These are phyloP conservation scores for Drosophila arizonae DNA, from an alignment of 1,140 invertebrate genomes.

Conservation along the genomic window DNA sequence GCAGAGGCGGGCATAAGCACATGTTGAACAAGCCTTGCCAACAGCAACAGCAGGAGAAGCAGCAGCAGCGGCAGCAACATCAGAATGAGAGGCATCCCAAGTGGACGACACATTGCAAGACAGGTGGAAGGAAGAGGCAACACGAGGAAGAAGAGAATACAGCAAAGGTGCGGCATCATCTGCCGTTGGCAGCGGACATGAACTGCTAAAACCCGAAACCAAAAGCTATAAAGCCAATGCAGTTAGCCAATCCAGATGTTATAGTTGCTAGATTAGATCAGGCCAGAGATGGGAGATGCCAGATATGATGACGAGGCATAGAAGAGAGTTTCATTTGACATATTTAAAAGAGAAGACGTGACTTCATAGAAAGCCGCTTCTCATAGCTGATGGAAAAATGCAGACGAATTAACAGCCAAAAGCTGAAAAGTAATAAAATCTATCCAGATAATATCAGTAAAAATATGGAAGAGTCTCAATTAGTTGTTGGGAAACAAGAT, in stretches of 20 bases:
- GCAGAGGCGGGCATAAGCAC: conserved; percentile 47
- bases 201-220: conserved; percentile 5
- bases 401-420: too few relatives aligned
- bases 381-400: too few relatives aligned
- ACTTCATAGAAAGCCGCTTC: too few relatives aligned
- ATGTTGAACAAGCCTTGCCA: conserved; percentile 44
- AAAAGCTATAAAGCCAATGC: conserved; percentile 4
- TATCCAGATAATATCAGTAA: too few relatives aligned
- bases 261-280: not conserved
- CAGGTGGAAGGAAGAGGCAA: not conserved
- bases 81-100: conserved; percentile 8
- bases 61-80: conserved; percentile 7
- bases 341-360: too few relatives aligned
- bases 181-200: conserved; percentile 4
- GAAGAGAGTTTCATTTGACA: too few relatives aligned
- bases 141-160: too few relatives aligned
- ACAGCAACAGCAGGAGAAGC: conserved; percentile 6
- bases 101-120: conserved; percentile 18
- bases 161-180: not conserved
- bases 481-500: too few relatives aligned
- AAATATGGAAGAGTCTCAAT: too few relatives aligned
- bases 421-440: too few relatives aligned
- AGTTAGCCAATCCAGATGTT: not conserved
- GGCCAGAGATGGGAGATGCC: not conserved
- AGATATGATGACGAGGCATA: too few relatives aligned